Conservation (phyloP, 2,113 vertebrate species). For the Campylorhamphus procurvoides region DNA sequence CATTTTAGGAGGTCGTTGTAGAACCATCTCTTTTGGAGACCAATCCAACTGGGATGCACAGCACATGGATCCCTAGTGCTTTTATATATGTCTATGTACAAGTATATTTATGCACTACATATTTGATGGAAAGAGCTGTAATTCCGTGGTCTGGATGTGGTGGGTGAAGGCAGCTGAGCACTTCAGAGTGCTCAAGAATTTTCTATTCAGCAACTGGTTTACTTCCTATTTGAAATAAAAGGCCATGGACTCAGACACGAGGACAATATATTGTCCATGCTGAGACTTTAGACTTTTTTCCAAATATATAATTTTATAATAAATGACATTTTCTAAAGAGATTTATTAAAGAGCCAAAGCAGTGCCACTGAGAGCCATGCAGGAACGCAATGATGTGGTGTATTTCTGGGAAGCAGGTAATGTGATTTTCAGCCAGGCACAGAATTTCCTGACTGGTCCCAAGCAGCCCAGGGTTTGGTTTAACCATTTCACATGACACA, state of each 20-base stretch:
- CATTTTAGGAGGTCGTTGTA: background rate
- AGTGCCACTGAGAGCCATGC: background rate
- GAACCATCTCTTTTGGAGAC: background rate
- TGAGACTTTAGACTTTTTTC: background rate
- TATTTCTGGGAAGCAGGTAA: background rate
- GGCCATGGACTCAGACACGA: background rate
- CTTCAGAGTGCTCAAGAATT: background rate
- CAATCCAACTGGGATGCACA: rapidly evolving
- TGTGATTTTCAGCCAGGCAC: background rate
- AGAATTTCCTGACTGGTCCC: background rate
- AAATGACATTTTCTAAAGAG: conserved; percentile 15
- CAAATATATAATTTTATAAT: background rate
- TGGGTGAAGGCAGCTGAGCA: background rate
- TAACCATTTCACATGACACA: background rate
- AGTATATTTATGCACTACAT: background rate
- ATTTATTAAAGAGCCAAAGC: background rate
- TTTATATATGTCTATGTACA: too few species aligned
- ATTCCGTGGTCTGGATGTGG: background rate
- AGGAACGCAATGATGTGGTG: background rate
- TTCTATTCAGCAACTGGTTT: background rate
- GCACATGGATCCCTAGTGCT: background rate
- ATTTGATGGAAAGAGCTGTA: background rate
- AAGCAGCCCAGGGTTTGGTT: background rate
- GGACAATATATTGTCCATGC: background rate
- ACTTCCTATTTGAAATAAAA: background rate